These are phyloP conservation scores for Oncorhynchus nerka DNA, from an alignment of 2,113 vertebrate genomes.

Conservation along the genomic window DNA sequence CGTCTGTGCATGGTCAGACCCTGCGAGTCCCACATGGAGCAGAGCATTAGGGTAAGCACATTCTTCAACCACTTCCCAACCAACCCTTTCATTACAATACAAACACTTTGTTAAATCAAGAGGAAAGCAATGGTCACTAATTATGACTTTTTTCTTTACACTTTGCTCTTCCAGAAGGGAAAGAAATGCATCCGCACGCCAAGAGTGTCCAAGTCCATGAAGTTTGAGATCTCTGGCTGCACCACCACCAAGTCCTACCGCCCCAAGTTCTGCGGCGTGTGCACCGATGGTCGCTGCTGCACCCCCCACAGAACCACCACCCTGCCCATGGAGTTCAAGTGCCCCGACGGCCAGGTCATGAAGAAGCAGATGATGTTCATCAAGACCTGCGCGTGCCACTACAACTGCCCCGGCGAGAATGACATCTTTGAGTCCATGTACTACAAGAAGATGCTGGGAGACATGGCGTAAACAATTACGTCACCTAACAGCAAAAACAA, in stretches of 20 bases:
- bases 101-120: background rate
- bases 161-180: conserved; percentile 81
- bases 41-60: conserved; percentile 91
- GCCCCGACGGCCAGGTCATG: conserved; percentile 93
- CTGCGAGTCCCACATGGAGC: conserved; percentile 92
- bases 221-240: conserved; percentile 97
- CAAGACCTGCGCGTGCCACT: conserved; percentile 98
- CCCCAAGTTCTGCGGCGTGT: conserved; percentile 97
- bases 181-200: conserved; percentile 99
- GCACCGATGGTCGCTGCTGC: conserved; percentile 95
- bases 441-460: conserved; percentile 96
- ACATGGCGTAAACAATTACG: conserved; percentile 83
- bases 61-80: background rate
- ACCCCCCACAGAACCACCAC: conserved; percentile 97
- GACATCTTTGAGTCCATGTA: conserved; percentile 98
- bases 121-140: too few relatives aligned
- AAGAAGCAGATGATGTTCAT: conserved; percentile 99
- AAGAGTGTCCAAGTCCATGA: conserved; percentile 91
- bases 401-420: conserved; percentile 98
- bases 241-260: conserved; percentile 94
- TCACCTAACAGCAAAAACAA: background rate
- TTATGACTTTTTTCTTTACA: background rate
- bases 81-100: background rate
- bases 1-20: conserved; percentile 96
- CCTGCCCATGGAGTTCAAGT: conserved; percentile 98